A percentile compares a stretch with the other conserved stretches of the same genome.
Conservation (phyloP, 2,113 vertebrate genomes). For the Melanerpes formicivorus region DNA sequence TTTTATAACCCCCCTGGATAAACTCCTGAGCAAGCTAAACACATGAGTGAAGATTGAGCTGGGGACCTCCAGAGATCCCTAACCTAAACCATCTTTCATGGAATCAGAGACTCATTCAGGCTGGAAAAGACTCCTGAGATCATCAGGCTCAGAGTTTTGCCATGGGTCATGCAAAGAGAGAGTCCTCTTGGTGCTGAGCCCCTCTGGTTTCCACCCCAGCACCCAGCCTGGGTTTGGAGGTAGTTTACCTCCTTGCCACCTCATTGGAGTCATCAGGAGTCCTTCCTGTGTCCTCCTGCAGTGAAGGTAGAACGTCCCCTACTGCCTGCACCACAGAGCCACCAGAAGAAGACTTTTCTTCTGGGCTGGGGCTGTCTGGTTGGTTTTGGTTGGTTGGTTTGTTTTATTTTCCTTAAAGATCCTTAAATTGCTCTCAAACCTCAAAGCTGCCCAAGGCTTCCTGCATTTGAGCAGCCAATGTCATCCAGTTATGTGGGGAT, state of each 20-base stretch:
- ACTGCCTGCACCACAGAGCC: background rate
- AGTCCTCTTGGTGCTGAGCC: background rate
- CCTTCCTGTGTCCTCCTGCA: background rate
- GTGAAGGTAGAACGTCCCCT: accelerated
- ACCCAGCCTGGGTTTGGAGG: background rate
- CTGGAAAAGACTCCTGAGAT: too few species aligned
- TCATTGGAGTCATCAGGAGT: accelerated
- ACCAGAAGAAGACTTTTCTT: background rate
- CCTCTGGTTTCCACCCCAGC: background rate
- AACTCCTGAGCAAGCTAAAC: too few species aligned
- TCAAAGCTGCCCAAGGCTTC: background rate
- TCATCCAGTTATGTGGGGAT: background rate
- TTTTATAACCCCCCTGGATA: too few species aligned
- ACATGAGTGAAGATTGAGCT: background rate
- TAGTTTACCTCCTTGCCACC: background rate
- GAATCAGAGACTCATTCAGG: too few species aligned
- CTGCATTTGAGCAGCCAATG: constrained; percentile 6
- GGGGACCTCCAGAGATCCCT: background rate
- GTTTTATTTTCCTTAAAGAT: background rate
- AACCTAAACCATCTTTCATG: background rate
- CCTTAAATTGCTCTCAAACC: background rate
- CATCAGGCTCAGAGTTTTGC: background rate
- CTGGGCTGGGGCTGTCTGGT: background rate
- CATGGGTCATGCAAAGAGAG: background rate
- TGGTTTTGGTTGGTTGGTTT: too few species aligned